Base-by-base conservation (phyloP, 2,797 vertebrate species). In the Zenarchopterus dispar region DNA sequence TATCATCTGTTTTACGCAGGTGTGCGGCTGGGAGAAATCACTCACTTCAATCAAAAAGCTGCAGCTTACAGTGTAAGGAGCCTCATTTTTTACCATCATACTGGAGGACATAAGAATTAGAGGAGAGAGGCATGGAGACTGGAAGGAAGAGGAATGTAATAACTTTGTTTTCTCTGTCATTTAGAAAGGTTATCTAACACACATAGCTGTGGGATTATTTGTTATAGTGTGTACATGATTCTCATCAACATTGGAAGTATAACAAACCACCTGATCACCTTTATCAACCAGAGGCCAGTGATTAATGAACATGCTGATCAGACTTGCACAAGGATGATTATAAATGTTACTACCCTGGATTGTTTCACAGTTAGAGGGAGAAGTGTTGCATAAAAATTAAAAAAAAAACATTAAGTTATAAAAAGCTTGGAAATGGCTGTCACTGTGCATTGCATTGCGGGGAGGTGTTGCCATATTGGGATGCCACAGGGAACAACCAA, bases 21-120 rank as follows among this genome's bases (percentile, higher is more conserved):
- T 91, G 87, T 85, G 84, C 68, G 59, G 79, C 63, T 50, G 62
- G 54, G 81, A 71, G 77, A 87, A 86, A 90, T 90, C 89, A 86
- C 87, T 90, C 88, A 89, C 82, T 86, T 88, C 87, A 85, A 88
- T 90, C 84, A 87, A 86, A 85, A 80, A 91, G 88, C 91, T 82
- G 90, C 93, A 86, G 91, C 93, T 94, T 89, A 78, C 80, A 82
- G 89, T 62, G 84, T 79, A 89, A 75, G 79, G 75, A 73, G 90
- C 89, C 90, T 95, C 93, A 94, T 94, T 95, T 95, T 95, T 97
- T 94, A 94, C 89, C 81, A 90, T 92, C 90, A 87, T 69, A 85
- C 85, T 88, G 81, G 85, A 89, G 77, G 81, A 89, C 71, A 73
- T 44, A 60, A 62, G 72, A 85, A 82, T 86, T 85, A 84, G 77